Percentiles rank a stretch among this genome's conserved stretches.
Conservation (phyloP, 2,888 invertebrate genomes). For the Drosophila paramelanica region DNA sequence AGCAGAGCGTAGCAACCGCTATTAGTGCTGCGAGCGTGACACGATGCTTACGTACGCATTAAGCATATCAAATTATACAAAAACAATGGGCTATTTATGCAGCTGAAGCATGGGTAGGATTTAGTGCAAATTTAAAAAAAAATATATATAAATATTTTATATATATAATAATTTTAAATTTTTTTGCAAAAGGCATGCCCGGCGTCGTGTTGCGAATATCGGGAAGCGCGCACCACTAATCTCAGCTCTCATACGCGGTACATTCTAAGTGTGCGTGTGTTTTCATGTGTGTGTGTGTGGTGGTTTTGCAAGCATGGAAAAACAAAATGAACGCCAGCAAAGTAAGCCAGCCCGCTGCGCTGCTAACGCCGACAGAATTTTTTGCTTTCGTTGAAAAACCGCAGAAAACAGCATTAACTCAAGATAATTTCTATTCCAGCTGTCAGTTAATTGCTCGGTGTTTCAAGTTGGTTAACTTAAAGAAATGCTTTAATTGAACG, state of each 20-base stretch:
- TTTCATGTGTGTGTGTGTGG: slow-evolving; percentile 34
- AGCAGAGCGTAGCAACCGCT: slow-evolving; percentile 55
- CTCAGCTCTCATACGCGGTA: slow-evolving; percentile 40
- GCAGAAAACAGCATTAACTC: background rate
- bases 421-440: background rate
- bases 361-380: slow-evolving; percentile 55
- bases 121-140: background rate
- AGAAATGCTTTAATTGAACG: slow-evolving; percentile 26
- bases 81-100: background rate
- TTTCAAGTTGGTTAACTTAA: background rate
- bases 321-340: slow-evolving; percentile 82
- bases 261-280: slow-evolving; percentile 11
- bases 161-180: no score
- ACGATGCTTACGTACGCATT: slow-evolving; percentile 1
- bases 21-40: slow-evolving; percentile 48
- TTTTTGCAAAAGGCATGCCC: no score
- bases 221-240: slow-evolving; percentile 43
- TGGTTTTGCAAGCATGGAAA: slow-evolving; percentile 77
- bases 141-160: no score
- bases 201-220: slow-evolving; percentile 8
- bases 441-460: background rate
- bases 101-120: background rate
- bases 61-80: background rate
- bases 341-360: slow-evolving; percentile 49
- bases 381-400: slow-evolving; percentile 20